phyloP scores from a whole-genome alignment of 1,140 invertebrate genomes.

The Rhagoletis pomonella region DNA sequence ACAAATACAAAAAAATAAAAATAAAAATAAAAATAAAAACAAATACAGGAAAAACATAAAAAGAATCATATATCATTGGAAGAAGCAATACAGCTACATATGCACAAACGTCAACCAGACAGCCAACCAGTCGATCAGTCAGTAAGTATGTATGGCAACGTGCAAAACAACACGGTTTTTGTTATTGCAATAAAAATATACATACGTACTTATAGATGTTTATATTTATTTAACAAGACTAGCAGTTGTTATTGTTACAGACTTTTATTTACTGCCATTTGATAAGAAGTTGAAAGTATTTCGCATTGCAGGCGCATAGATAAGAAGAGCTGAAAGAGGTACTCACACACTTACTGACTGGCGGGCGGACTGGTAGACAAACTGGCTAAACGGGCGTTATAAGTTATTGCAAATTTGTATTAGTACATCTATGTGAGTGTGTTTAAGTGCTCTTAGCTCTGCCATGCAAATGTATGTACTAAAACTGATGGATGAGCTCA shows the following conservation, averaged over 20 bases:
- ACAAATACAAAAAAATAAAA: neutral
- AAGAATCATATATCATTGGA: neutral
- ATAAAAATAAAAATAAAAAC: neutral
- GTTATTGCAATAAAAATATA: neutral
- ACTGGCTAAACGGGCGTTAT: conserved; percentile 10
- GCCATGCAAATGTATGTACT: neutral
- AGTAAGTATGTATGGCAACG: neutral
- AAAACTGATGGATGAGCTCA: conserved; percentile 23
- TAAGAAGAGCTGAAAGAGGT: too few relatives aligned
- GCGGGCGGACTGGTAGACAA: conserved; percentile 3
- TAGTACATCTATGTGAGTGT: neutral
- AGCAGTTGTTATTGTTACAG: conserved; percentile 21
- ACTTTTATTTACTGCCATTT: conserved; percentile 42
- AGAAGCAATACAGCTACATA: neutral
- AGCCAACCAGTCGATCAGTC: neutral
- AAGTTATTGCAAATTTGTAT: neutral
- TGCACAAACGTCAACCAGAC: neutral
- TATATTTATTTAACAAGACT: neutral
- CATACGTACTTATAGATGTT: neutral
- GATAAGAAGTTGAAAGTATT: conserved; percentile 51
- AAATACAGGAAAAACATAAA: neutral
- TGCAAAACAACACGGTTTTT: neutral
- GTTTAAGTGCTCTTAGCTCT: too few relatives aligned
- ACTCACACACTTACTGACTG: neutral
- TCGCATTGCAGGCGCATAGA: conserved; percentile 52